Percentiles rank a stretch among this genome's conserved stretches.
These are phyloP conservation scores for Pseudonaja textilis DNA, from an alignment of 2,113 vertebrate species.

Conservation along the genomic window DNA sequence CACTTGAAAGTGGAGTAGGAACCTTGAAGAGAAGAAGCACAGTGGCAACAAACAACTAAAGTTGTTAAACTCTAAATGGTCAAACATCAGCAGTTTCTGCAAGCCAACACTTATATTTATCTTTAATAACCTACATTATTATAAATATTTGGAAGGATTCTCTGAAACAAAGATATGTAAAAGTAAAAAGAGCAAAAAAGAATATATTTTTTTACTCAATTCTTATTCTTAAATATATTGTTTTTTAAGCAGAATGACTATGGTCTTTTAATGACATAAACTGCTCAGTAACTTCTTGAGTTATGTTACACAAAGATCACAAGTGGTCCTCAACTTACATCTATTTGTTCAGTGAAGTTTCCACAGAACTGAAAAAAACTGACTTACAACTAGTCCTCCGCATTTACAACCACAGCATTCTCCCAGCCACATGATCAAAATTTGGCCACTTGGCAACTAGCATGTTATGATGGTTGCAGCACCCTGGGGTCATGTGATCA, in stretches of 20 bases:
- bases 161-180: neutral
- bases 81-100: constrained; percentile 71
- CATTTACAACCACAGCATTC: neutral
- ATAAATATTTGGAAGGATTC: neutral
- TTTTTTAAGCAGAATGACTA: constrained; percentile 41
- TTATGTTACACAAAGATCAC: constrained; percentile 63
- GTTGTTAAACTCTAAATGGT: constrained; percentile 57
- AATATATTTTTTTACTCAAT: neutral
- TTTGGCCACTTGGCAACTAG: no score
- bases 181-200: neutral
- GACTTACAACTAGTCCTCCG: neutral
- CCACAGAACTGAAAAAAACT: neutral
- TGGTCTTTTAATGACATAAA: constrained; percentile 58
- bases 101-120: constrained; percentile 65
- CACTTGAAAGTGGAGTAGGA: constrained; percentile 60
- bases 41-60: constrained; percentile 58
- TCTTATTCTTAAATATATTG: neutral
- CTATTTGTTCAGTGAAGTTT: neutral
- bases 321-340: neutral
- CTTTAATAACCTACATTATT: neutral
- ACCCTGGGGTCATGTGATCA: no score
- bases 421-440: neutral
- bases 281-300: constrained; percentile 49
- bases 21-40: constrained; percentile 60
- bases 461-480: no score